Evolutionary conservation across 2,888 invertebrate genomes (phyloP).

Genomic region (Dione juno): DNA sequence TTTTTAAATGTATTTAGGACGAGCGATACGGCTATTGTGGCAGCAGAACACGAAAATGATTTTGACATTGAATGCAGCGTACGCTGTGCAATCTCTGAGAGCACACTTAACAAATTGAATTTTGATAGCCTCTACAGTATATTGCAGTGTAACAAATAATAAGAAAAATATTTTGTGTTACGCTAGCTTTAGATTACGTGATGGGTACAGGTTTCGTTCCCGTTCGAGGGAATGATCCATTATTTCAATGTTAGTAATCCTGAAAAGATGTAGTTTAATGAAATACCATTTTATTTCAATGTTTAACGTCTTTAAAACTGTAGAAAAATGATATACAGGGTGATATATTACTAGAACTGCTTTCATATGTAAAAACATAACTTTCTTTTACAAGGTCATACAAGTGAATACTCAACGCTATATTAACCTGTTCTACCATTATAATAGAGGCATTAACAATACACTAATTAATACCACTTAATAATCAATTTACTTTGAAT

Average conservation of each 20-base stretch:
- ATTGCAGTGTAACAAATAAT: not conserved
- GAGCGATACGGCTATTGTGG: not conserved
- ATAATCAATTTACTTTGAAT: not conserved
- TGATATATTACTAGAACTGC: too few relatives aligned
- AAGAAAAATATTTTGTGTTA: not conserved
- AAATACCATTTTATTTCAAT: not conserved
- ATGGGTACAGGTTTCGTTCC: not conserved
- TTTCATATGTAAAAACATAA: too few relatives aligned
- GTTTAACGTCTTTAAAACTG: not conserved
- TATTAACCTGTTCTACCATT: slow-evolving; percentile 1
- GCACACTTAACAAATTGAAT: slow-evolving; percentile 7
- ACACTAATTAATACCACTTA: not conserved
- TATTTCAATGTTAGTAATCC: not conserved
- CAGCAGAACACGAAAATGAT: slow-evolving; percentile 16
- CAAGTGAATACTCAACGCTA: not conserved
- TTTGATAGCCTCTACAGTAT: slow-evolving; percentile 3
- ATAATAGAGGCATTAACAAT: not conserved
- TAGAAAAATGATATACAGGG: not conserved
- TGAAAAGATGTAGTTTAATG: not conserved
- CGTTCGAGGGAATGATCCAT: not conserved
- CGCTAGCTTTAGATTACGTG: too few relatives aligned
- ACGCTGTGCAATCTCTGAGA: slow-evolving; percentile 19
- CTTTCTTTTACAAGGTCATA: not conserved
- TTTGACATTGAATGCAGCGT: slow-evolving; percentile 28
- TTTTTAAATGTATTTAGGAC: slow-evolving; percentile 7